These are phyloP conservation scores for Borostomias antarcticus DNA, from an alignment of 2,797 vertebrate genomes.

Conservation along the genomic window DNA sequence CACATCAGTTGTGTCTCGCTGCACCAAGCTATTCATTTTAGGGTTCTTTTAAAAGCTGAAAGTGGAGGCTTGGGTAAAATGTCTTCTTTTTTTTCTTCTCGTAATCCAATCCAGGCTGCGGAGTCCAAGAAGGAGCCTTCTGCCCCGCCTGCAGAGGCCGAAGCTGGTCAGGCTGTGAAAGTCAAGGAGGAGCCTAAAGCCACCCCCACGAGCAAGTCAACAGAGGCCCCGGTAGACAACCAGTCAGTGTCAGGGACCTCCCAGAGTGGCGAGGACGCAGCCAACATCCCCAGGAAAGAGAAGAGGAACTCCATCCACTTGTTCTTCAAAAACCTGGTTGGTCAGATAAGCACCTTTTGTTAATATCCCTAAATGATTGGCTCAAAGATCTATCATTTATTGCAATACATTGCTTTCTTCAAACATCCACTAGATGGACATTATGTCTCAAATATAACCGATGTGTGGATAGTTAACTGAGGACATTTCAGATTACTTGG, in stretches of 20 bases:
- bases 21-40: not conserved
- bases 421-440: conserved; percentile 69
- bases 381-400: too few species aligned
- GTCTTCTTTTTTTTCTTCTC: too few species aligned
- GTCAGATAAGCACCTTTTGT: conserved; percentile 32
- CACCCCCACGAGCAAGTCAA: conserved; percentile 45
- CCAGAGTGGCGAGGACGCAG: conserved; percentile 72
- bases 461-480: not conserved
- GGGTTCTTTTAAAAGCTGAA: not conserved
- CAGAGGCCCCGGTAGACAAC: conserved; percentile 61
- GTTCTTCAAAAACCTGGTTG: conserved; percentile 92
- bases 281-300: conserved; percentile 78
- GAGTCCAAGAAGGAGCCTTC: conserved; percentile 66
- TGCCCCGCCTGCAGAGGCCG: conserved; percentile 48
- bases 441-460: not conserved
- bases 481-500: not conserved
- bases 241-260: conserved; percentile 61
- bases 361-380: not conserved
- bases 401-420: not conserved
- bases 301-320: conserved; percentile 90
- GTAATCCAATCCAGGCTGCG: conserved; percentile 54
- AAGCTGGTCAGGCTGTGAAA: conserved; percentile 53
- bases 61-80: not conserved
- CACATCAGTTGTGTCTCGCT: conserved; percentile 34
- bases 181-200: conserved; percentile 75